Evolutionary conservation across 2,797 vertebrate species (phyloP), one percentile per base, ranked within the genome.

Genomic region (Alcedo quadribrachys): DNA sequence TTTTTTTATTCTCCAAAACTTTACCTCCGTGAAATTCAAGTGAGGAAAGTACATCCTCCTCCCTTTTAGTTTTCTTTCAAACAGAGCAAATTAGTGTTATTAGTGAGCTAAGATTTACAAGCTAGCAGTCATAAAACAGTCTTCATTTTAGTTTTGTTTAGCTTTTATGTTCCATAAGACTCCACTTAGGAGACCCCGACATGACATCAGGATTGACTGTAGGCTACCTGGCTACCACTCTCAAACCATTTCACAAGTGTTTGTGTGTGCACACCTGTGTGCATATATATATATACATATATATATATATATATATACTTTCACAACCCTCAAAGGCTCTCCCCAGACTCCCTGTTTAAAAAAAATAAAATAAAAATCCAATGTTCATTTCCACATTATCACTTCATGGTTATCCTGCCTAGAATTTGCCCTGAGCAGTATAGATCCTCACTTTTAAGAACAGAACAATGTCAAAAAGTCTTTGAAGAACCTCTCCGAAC

Each of bases 401-500:
- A 92, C 76, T 96, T 93, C 92, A 80, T 62, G 90, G 93, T 89
- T 95, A 91, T 96, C 95, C 94, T 74, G 94, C 96, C 95, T 91
- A 55, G 54, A 96, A 97, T 89, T 85, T 93, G 96, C 97, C 96
- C 83, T 91, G 61, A 97, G 95, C 96, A 77, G 84, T 35, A 51
- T 92, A 92, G 61, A 94, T 81, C 75, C 89, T 94, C 90, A 85
- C 95, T 96, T 96, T 91, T 79, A 94, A 95, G 94, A 97, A 96
- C 55, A 74, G 87, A 97, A 95, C 93, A 93, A 94, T 81, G 93
- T 96, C 95, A 96, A 87, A 92, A 96, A 94, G 81, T 88, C 97
- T 97, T 96, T 94, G 96, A 96, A 96, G 82, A 97, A 85, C 46
- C 71, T 87, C 94, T 92, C 48, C 0, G 33, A 96, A 96, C 33